A percentile compares a stretch with the other conserved stretches of the same genome.
Conservation (phyloP, 2,888 invertebrate genomes). For the Tachina grossa region DNA sequence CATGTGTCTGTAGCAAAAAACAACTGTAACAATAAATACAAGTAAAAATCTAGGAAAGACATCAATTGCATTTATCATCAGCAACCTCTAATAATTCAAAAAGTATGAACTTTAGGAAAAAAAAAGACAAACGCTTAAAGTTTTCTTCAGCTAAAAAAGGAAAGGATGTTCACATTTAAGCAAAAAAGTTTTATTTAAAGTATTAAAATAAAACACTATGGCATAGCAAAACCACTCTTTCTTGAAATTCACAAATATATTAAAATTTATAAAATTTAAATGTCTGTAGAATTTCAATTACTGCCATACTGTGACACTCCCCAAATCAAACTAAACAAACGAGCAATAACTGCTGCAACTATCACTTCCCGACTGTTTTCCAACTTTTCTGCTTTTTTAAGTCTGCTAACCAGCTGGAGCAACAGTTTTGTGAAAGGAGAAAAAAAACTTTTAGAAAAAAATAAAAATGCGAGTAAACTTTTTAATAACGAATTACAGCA, state of each 20-base stretch:
- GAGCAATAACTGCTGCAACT: conserved; percentile 13
- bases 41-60: conserved; percentile 51
- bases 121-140: conserved; percentile 7
- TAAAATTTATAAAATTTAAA: no score
- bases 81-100: conserved; percentile 68
- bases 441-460: conserved; percentile 8
- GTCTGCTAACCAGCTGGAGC: conserved; percentile 23
- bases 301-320: neutral
- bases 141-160: neutral
- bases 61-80: conserved; percentile 67
- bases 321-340: neutral
- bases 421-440: conserved; percentile 33
- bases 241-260: no score
- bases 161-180: conserved; percentile 27
- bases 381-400: conserved; percentile 17
- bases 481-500: conserved; percentile 48
- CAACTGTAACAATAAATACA: conserved; percentile 46
- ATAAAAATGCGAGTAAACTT: conserved; percentile 35
- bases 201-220: no score
- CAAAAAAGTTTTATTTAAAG: neutral
- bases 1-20: conserved; percentile 15
- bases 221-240: no score
- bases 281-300: no score
- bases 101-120: conserved; percentile 19
- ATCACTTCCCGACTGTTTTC: conserved; percentile 6